These are phyloP conservation scores for Gadopsis marmoratus DNA, from an alignment of 2,797 vertebrate genomes.

Conservation along the genomic window DNA sequence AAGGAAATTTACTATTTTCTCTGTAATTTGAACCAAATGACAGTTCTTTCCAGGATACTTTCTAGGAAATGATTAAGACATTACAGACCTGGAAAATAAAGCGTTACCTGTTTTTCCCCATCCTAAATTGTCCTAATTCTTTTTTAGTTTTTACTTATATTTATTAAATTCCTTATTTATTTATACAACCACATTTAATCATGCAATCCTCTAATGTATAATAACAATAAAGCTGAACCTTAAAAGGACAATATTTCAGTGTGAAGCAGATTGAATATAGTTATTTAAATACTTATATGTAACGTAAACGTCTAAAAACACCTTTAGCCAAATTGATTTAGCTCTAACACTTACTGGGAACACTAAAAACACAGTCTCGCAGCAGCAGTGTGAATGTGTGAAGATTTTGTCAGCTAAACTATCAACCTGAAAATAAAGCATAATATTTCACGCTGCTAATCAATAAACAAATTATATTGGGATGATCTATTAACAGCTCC, in stretches of 20 bases:
- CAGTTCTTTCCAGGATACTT: neutral
- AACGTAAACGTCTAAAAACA: neutral
- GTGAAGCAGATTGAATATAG: neutral
- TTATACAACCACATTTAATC: neutral
- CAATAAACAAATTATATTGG: conserved; percentile 61
- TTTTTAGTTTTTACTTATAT: neutral
- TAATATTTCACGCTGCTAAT: too few relatives aligned
- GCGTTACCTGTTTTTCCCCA: neutral
- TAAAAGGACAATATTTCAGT: neutral
- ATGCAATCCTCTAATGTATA: neutral
- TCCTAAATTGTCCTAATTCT: neutral
- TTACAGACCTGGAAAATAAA: neutral
- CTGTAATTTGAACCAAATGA: neutral
- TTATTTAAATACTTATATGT: conserved; percentile 5
- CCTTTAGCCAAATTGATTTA: neutral
- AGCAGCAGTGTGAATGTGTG: conserved; percentile 3
- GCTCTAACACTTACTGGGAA: neutral
- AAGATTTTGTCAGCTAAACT: conserved; percentile 35
- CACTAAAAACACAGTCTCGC: conserved; percentile 9
- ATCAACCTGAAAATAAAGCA: conserved; percentile 44
- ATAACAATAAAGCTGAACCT: neutral
- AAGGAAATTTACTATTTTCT: neutral
- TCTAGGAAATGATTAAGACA: neutral
- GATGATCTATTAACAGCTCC: conserved; percentile 66
- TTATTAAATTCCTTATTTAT: neutral